phyloP scores from a whole-genome alignment of 2,113 vertebrate species.

The Mungos mungo region DNA sequence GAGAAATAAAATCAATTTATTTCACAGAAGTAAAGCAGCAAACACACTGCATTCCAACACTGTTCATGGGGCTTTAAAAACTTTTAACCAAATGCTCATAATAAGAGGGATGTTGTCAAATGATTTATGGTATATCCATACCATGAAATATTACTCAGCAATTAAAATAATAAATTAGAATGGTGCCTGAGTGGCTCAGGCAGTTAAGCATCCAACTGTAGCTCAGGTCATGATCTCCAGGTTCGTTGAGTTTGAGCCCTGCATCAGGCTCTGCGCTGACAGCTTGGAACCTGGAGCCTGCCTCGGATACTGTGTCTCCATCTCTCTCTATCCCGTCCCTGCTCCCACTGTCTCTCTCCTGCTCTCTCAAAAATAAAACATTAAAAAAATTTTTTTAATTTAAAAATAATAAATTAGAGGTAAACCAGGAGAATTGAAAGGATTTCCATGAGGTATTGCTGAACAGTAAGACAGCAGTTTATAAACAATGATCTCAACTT shows the following conservation, averaged over 20 bases:
- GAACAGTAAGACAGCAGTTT: neutral
- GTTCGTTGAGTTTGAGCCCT: no score
- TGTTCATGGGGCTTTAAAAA: neutral
- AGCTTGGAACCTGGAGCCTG: no score
- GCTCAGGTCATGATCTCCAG: no score
- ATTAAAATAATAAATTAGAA: neutral
- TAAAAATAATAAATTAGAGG: neutral
- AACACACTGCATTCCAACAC: neutral
- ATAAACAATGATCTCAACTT: neutral
- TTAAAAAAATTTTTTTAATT: no score
- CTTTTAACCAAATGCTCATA: neutral
- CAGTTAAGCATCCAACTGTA: no score
- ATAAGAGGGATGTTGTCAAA: neutral
- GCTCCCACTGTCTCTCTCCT: no score
- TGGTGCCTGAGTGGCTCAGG: neutral
- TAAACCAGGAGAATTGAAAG: neutral
- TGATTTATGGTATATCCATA: neutral
- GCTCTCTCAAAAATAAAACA: no score
- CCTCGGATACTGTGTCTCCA: no score
- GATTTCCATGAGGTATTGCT: neutral
- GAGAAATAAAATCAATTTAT: neutral
- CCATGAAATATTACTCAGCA: neutral
- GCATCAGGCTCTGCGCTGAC: no score
- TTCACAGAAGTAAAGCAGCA: conserved; percentile 29
- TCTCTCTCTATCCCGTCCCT: no score